A percentile compares a stretch with the other conserved stretches of the same genome.
Conservation (phyloP, 2,888 invertebrate genomes). For the Resseliella maxima region DNA sequence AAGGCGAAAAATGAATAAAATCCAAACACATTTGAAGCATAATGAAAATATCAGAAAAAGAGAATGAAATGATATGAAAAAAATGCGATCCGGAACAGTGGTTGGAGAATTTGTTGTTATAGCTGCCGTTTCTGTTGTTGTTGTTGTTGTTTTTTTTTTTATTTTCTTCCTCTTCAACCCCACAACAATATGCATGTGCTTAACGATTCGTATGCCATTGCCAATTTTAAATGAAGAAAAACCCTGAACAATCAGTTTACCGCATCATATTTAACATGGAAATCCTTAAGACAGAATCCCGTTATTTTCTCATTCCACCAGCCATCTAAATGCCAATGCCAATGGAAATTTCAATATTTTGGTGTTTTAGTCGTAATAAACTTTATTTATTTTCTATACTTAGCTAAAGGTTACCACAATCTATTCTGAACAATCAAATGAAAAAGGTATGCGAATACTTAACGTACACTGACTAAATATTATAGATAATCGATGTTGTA, state of each 20-base stretch:
- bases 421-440: not conserved
- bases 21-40: constrained; percentile 17
- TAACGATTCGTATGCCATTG: constrained; percentile 32
- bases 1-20: constrained; percentile 15
- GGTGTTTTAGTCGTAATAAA: not conserved
- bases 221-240: not conserved
- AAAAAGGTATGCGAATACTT: constrained; percentile 42
- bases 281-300: not conserved
- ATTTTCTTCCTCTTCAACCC: not conserved
- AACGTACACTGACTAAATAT: not conserved
- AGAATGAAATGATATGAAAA: not conserved
- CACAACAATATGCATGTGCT: not conserved
- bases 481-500: not conserved
- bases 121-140: not conserved
- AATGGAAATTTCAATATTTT: constrained; percentile 22
- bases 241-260: not conserved
- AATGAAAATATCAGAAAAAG: constrained; percentile 22
- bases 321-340: constrained; percentile 16
- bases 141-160: not conserved
- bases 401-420: not conserved
- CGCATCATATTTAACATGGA: constrained; percentile 13
- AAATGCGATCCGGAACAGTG: not conserved
- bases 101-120: not conserved
- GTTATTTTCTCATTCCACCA: not conserved
- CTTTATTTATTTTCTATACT: constrained; percentile 5